A percentile compares a stretch with the other conserved stretches of the same genome.
Conservation (phyloP, 1,140 invertebrate genomes). For the Neuroterus valhalla region DNA sequence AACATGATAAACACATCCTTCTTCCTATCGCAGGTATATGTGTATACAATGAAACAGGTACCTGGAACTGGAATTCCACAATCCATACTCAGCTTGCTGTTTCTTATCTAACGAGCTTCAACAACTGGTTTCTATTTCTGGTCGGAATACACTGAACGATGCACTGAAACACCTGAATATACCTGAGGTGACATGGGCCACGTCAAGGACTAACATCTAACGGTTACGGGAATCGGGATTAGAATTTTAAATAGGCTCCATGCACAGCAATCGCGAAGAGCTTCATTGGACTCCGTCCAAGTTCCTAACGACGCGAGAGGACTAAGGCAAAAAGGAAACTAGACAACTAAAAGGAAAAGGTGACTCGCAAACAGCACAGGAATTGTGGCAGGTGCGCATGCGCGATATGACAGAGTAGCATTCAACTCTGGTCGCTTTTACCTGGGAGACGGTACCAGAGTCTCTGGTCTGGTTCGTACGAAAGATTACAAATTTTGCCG, state of each 20-base stretch:
- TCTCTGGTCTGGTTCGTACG: no score
- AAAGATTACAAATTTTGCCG: no score
- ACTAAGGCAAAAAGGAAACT: no score
- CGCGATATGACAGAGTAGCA: no score
- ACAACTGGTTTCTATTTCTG: no score
- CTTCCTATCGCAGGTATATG: neutral
- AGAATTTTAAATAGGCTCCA: slow-evolving; percentile 1
- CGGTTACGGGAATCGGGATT: slow-evolving; percentile 4
- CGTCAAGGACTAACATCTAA: slow-evolving; percentile 1
- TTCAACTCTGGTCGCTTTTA: no score
- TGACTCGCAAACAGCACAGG: neutral
- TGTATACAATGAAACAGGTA: neutral
- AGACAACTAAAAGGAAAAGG: slow-evolving; percentile 3
- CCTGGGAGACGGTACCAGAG: no score
- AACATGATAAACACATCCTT: no score
- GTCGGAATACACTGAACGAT: neutral
- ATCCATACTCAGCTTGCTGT: neutral
- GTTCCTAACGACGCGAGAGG: neutral
- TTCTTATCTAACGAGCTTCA: no score
- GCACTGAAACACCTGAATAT: neutral
- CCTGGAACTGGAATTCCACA: neutral
- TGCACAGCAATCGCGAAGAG: neutral
- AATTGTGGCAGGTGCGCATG: no score
- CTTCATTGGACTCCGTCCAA: neutral
- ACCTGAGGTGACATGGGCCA: neutral